These are phyloP conservation scores for Remorina albescens DNA, from an alignment of 2,797 vertebrate genomes.

Conservation along the genomic window DNA sequence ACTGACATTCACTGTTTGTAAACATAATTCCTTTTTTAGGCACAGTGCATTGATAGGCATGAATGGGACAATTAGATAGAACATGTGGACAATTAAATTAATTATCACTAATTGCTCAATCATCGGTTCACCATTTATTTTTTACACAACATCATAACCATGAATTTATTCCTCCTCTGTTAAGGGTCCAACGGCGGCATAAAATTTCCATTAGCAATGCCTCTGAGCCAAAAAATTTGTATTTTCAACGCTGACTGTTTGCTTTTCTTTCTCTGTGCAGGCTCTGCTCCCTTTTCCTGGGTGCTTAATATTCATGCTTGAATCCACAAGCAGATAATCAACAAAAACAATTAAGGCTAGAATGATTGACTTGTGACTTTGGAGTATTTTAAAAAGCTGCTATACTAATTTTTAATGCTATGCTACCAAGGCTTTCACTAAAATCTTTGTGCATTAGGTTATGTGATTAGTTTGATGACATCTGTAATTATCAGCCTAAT, in stretches of 20 bases:
- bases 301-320: constrained; percentile 17
- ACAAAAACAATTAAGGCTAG: constrained; percentile 6
- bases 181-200: constrained; percentile 57
- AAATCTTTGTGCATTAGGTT: not conserved
- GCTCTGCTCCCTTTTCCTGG: constrained; percentile 13
- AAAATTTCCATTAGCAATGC: constrained; percentile 60
- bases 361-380: not conserved
- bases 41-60: constrained; percentile 53
- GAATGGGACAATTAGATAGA: constrained; percentile 65
- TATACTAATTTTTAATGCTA: no score
- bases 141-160: constrained; percentile 17
- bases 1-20: constrained; percentile 57
- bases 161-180: constrained; percentile 60
- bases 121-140: constrained; percentile 53
- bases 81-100: constrained; percentile 74
- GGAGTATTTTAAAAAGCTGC: not conserved
- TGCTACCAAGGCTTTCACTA: not conserved
- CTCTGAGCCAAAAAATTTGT: constrained; percentile 58
- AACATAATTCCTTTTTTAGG: constrained; percentile 45
- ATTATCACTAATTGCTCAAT: constrained; percentile 74
- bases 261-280: constrained; percentile 35
- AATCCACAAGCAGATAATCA: not conserved
- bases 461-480: not conserved
- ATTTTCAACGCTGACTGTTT: constrained; percentile 47
- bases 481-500: no score